A percentile compares a stretch with the other conserved stretches of the same genome.
These are phyloP conservation scores for Trissoscelio sp. DNA, from an alignment of 2,888 invertebrate species.

Conservation along the genomic window DNA sequence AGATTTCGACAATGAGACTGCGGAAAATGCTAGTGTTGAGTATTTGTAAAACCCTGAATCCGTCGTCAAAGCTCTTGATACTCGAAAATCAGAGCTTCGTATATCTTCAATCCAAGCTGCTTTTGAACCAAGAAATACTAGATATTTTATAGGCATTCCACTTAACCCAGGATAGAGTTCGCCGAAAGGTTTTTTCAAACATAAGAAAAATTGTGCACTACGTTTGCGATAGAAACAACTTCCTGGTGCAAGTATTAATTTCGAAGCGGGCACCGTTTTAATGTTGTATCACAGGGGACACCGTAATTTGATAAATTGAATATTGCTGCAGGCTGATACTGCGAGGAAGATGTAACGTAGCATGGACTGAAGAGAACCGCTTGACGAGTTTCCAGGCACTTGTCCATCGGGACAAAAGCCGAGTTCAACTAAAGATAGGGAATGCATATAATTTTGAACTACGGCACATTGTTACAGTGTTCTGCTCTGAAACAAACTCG, in stretches of 20 bases:
- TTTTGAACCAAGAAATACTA: too few relatives aligned
- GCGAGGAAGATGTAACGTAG: slow-evolving; percentile 50
- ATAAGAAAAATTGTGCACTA: neutral
- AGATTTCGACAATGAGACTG: slow-evolving; percentile 56
- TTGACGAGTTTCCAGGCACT: slow-evolving; percentile 58
- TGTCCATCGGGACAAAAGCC: slow-evolving; percentile 59
- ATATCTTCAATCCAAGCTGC: too few relatives aligned
- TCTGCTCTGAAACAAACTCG: slow-evolving; percentile 38
- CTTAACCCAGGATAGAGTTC: slow-evolving; percentile 34
- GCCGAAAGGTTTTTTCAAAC: slow-evolving; percentile 13
- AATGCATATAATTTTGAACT: slow-evolving; percentile 60
- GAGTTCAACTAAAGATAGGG: slow-evolving; percentile 36
- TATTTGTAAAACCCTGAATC: slow-evolving; percentile 48
- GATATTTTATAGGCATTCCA: slow-evolving; percentile 31
- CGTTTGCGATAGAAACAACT: slow-evolving; percentile 9
- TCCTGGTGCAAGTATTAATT: slow-evolving; percentile 56
- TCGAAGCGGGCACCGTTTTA: slow-evolving; percentile 72
- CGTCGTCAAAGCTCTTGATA: slow-evolving; percentile 26
- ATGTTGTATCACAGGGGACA: slow-evolving; percentile 72
- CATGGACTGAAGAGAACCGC: slow-evolving; percentile 63
- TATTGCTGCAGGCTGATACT: slow-evolving; percentile 73
- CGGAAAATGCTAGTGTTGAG: slow-evolving; percentile 36
- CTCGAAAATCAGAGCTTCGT: slow-evolving; percentile 38
- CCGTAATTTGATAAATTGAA: slow-evolving; percentile 77
- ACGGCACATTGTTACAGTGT: slow-evolving; percentile 44